phyloP scores from a whole-genome alignment of 2,113 vertebrate genomes.

The Azemiops feae region DNA sequence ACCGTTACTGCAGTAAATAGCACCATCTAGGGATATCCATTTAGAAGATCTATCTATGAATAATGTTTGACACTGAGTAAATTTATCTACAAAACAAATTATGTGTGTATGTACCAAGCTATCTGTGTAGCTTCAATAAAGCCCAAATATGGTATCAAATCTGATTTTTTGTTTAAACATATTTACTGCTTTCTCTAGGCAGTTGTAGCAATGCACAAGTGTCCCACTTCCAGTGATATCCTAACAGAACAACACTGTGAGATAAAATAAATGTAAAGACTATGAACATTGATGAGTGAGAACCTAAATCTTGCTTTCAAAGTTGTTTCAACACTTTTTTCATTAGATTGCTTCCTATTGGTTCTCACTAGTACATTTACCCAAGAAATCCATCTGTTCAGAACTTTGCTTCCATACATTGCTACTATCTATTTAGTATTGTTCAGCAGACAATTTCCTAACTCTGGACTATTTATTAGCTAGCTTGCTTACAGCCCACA shows the following conservation, averaged over 20 bases:
- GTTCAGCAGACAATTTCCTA: not conserved
- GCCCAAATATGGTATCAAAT: not conserved
- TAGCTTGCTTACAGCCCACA: not conserved
- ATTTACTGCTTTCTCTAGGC: not conserved
- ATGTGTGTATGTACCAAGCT: not conserved
- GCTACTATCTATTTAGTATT: not conserved
- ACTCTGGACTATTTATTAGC: not conserved
- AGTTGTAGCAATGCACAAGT: not conserved
- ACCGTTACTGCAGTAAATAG: slow-evolving; percentile 20
- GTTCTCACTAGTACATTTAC: not conserved
- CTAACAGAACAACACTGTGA: not conserved
- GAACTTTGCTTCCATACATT: not conserved
- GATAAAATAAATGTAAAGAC: not conserved
- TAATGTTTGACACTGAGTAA: not conserved
- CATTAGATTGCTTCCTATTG: not conserved
- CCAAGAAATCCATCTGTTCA: not conserved
- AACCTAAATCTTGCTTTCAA: not conserved
- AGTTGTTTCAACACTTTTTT: not conserved
- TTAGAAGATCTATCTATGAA: not conserved
- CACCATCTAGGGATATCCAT: slow-evolving; percentile 30
- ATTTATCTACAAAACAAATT: not conserved
- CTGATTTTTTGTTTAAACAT: not conserved
- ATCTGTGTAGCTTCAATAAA: not conserved
- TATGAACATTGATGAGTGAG: not conserved
- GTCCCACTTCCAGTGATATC: not conserved